A percentile compares a stretch with the other conserved stretches of the same genome.
Evolutionary conservation across 2,113 vertebrate genomes (phyloP).

Genomic region (Kryptolebias marmoratus): DNA sequence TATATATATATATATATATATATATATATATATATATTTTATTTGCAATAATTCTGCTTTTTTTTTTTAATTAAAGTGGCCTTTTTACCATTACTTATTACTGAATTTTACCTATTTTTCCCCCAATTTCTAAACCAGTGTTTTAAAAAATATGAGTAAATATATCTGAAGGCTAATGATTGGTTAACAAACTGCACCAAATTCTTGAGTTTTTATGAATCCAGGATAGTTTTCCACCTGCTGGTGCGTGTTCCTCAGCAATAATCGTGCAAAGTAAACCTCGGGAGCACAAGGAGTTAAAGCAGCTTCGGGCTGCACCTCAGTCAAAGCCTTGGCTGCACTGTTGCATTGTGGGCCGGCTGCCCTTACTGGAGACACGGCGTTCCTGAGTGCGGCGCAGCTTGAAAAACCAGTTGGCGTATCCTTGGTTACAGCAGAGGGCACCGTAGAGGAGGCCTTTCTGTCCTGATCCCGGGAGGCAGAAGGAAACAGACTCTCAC

Average conservation of each 20-base stretch:
- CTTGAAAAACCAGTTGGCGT: constrained; percentile 92
- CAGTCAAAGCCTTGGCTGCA: constrained; percentile 35
- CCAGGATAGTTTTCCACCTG: no score
- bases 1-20: no score
- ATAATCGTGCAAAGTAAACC: background rate
- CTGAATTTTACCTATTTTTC: no score
- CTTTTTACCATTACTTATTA: no score
- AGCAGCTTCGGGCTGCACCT: constrained; percentile 16
- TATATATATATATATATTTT: no score
- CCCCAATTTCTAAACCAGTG: no score
- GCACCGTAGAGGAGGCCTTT: constrained; percentile 68
- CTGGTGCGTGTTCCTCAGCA: background rate
- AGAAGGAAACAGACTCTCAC: constrained; percentile 25
- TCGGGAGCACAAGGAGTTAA: constrained; percentile 48
- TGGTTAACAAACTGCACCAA: no score
- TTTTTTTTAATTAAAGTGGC: no score
- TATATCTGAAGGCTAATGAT: no score
- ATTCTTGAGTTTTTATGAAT: no score
- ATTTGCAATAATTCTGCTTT: no score
- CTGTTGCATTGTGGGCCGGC: constrained; percentile 45
- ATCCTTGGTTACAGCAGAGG: constrained; percentile 79
- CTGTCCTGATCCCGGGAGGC: constrained; percentile 50
- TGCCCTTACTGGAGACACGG: constrained; percentile 44
- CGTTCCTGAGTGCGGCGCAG: constrained; percentile 74
- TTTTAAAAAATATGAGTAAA: no score